Percentiles rank a stretch among this genome's conserved stretches.
Evolutionary conservation across 1,140 invertebrate species (phyloP).

Genomic region (Caenorhabditis briggsae): DNA sequence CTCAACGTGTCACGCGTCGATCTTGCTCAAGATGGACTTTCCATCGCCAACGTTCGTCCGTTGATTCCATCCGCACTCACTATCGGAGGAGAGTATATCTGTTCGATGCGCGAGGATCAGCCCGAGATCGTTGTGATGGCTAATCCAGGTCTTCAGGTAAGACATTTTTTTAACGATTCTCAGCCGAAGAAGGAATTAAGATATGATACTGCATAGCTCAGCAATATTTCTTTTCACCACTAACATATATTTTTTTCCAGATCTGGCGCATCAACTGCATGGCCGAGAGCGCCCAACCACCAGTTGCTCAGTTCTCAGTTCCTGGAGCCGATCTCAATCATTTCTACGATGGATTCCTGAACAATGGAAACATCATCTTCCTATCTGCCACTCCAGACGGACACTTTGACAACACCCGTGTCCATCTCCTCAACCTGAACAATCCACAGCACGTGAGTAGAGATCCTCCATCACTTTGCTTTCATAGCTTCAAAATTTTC

Average conservation of each 20-base stretch:
- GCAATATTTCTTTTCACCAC: no score
- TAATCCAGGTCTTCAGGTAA: constrained; percentile 72
- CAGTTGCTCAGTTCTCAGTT: constrained; percentile 72
- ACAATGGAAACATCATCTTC: constrained; percentile 64
- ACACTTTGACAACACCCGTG: constrained; percentile 75
- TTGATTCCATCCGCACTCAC: constrained; percentile 70
- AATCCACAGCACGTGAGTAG: constrained; percentile 66
- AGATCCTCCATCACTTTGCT: no score
- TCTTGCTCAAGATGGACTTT: constrained; percentile 69
- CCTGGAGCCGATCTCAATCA: constrained; percentile 74
- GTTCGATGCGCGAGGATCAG: constrained; percentile 73
- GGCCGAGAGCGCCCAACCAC: constrained; percentile 68
- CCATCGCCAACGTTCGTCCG: constrained; percentile 68
- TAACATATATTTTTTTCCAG: no score
- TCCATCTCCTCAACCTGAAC: constrained; percentile 71
- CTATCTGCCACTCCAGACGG: constrained; percentile 74
- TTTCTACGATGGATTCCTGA: constrained; percentile 78
- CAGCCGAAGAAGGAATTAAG: no score
- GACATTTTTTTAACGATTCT: no score
- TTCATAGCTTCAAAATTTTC: background rate
- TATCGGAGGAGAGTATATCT: constrained; percentile 75
- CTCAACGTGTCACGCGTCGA: constrained; percentile 73
- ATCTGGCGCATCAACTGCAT: constrained; percentile 72
- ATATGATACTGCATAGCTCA: no score
- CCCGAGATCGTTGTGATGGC: constrained; percentile 75